A percentile compares a stretch with the other conserved stretches of the same genome.
These are phyloP conservation scores for Diplolepis rosae DNA, from an alignment of 2,888 invertebrate species.

Conservation along the genomic window DNA sequence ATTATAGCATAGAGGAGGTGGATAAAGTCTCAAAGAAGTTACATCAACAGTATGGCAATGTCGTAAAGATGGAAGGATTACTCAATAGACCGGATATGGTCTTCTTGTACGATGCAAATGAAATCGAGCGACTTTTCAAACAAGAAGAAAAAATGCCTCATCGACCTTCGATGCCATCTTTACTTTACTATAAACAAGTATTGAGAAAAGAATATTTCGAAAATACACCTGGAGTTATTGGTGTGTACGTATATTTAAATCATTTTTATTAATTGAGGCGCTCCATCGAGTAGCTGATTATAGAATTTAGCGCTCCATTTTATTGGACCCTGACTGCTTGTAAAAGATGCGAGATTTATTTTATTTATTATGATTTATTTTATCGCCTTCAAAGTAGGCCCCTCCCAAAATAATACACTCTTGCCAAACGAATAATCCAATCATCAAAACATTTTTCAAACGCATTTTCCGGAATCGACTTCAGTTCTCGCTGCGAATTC, in stretches of 20 bases:
- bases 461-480: too few species aligned
- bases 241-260: slow-evolving; percentile 77
- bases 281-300: too few species aligned
- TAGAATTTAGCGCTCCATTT: too few species aligned
- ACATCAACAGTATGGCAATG: slow-evolving; percentile 79
- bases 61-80: slow-evolving; percentile 81
- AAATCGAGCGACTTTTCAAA: slow-evolving; percentile 82
- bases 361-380: too few species aligned
- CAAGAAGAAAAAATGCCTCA: slow-evolving; percentile 82
- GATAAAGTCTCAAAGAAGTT: slow-evolving; percentile 80
- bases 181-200: slow-evolving; percentile 83
- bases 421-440: too few species aligned
- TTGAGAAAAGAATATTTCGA: slow-evolving; percentile 82
- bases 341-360: too few species aligned
- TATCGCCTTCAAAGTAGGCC: too few species aligned
- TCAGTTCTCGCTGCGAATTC: too few species aligned
- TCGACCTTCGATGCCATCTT: slow-evolving; percentile 84
- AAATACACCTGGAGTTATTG: slow-evolving; percentile 81
- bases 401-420: too few species aligned
- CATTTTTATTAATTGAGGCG: background rate
- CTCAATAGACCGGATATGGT: slow-evolving; percentile 84
- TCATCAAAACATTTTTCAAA: too few species aligned
- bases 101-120: slow-evolving; percentile 82
- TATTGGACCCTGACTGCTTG: too few species aligned
- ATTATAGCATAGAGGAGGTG: slow-evolving; percentile 80